Base-by-base conservation (phyloP, 2,797 vertebrate species). In the Myiotriccus ornatus region DNA sequence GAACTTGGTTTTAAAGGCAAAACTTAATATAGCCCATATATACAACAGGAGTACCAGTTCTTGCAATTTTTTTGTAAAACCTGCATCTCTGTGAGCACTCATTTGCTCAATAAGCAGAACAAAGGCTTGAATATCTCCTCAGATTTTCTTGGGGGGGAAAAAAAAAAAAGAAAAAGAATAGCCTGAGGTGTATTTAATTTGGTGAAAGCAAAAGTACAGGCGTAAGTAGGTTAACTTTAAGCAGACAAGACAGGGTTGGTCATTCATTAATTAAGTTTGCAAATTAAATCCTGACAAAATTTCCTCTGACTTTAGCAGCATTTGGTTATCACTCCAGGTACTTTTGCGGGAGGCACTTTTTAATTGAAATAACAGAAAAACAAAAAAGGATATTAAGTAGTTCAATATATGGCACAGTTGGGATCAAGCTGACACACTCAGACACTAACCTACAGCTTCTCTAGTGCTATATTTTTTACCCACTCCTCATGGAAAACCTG, bases 171-270 rank as follows among this genome's bases (percentile, higher is more conserved):
- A 11, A 32, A 57, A 32, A 28, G 25, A 65, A 39, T 80, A 35
- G n/a, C 69, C 83, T 59, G 89, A 81, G 67, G 46, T 86, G 25
- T 81, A 85, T 84, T 90, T 62, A 57, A 86, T 85, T 87, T 68
- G 34, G 28, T 19, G 35, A 74, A 84, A 53, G 37, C 20, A 60
- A 52, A 79, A 76, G 60, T 39, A 59, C 53, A 75, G 25, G 15
- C 62, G 21, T 64, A 91, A 89, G 77, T 41, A 95, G 70, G 85
- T 69, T 93, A 93, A 90, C 28, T 88, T 93, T 60, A 75, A 94
- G 69, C 62, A 91, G 90, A 82, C 63, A 90, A 43, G 25, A 47
- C 28, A 41, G 4, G 1, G 8, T 86, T 88, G 83, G 25, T 78
- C 65, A 73, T 84, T 76, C 93, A 93, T 88, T 91, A 88, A 91